A percentile compares a stretch with the other conserved stretches of the same genome.
Conservation (phyloP, 2,113 vertebrate genomes). For the Brachypodius melanocephalos region DNA sequence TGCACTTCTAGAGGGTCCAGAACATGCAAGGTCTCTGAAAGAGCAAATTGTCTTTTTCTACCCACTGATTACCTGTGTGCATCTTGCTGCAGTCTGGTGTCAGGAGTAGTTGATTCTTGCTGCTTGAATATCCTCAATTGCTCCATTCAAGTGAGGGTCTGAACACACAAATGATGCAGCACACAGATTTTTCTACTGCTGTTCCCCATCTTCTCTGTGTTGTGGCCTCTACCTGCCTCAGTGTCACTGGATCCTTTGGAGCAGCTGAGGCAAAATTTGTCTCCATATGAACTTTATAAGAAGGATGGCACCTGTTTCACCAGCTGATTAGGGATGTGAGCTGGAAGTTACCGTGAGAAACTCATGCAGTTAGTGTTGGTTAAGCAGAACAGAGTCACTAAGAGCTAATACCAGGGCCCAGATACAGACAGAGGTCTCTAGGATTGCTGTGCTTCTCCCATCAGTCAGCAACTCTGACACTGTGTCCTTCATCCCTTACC, state of each 20-base stretch:
- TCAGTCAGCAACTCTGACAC: not conserved
- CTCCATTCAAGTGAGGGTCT: not conserved
- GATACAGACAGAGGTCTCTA: not conserved
- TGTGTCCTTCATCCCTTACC: not conserved
- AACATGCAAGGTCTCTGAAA: not conserved
- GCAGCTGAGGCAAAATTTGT: not conserved
- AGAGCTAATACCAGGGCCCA: not conserved
- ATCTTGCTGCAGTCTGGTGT: not conserved
- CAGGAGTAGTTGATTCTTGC: not conserved
- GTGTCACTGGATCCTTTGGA: not conserved
- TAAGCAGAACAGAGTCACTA: not conserved
- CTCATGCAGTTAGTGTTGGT: not conserved
- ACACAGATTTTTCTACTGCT: not conserved
- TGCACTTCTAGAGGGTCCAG: not conserved
- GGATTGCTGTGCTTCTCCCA: not conserved
- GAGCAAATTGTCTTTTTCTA: not conserved
- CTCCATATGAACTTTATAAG: not conserved
- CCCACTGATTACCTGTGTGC: fast-evolving
- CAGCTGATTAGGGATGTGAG: not conserved
- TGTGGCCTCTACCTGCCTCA: not conserved
- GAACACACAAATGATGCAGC: not conserved
- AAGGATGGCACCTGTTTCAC: fast-evolving
- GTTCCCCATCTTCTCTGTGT: not conserved
- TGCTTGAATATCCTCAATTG: not conserved
- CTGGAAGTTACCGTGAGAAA: not conserved